Evolutionary conservation across 2,888 invertebrate genomes (phyloP), one percentile per base, ranked within the genome.

Genomic region (Metalampra italica): DNA sequence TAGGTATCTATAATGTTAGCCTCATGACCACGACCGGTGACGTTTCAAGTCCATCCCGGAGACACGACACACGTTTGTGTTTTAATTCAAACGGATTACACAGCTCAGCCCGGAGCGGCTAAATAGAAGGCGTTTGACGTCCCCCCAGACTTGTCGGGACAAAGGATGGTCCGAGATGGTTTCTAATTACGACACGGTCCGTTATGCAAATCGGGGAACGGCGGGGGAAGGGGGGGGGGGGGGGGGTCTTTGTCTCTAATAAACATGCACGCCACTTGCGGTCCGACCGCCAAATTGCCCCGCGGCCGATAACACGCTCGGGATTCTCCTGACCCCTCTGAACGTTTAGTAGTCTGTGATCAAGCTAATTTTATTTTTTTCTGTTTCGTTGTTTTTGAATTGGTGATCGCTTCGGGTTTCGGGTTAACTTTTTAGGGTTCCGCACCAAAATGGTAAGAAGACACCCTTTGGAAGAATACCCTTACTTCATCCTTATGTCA

Each of bases 131-230:
- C 79, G 74, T 81, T 76, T 77, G 83, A 78, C 75, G 78, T 72
- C 71, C 73, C 65, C 67, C 64, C 71, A 71, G 80, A 75, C 80
- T 72, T 73, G 82, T 78, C 78, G 78, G 77, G 71, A 81, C 85
- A 85, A 86, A 85, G 87, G 84, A 77, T 75, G 76, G 74, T 72
- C 77, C 78, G 84, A 87, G 87, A 88, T 82, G 87, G 85, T 85
- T 86, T 88, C 87, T 88, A 89, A 89, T 89, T 89, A 89, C 87
- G 82, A 79, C 80, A 74, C 82, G 76, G 84, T 77, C 75, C 85
- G 88, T 86, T 89, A 88, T 89, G 88, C 87, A 87, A 88, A 89
- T 88, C 81, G 82, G 68, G 80, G 75, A 5, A 22, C 22, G 22
- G 22, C 5, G 70, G 64, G n/a, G n/a, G n/a, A n/a, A n/a, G 82